phyloP scores from a whole-genome alignment of 1,140 invertebrate species.

The Chrysopa pallens region DNA sequence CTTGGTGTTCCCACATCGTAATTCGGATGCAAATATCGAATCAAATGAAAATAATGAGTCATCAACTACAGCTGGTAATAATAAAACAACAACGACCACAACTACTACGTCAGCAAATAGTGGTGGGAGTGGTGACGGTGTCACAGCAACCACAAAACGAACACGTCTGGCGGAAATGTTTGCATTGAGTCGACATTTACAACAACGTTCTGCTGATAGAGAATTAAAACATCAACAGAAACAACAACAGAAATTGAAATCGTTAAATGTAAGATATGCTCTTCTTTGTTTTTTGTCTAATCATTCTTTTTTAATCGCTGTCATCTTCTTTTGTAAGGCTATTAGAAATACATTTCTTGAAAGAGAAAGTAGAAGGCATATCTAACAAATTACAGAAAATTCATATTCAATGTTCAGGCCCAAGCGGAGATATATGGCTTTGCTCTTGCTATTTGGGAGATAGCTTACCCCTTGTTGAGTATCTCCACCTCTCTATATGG shows the following conservation, averaged over 20 bases:
- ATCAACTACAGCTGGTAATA: conserved; percentile 20
- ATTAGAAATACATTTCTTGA: too few relatives aligned
- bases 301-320: too few relatives aligned
- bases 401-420: too few relatives aligned
- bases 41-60: conserved; percentile 14
- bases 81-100: conserved; percentile 3
- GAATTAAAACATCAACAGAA: conserved; percentile 10
- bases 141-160: conserved; percentile 10
- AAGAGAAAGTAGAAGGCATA: too few relatives aligned
- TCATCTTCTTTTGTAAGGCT: too few relatives aligned
- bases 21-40: too few relatives aligned
- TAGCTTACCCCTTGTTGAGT: too few relatives aligned
- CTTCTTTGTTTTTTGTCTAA: too few relatives aligned
- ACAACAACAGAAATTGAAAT: conserved; percentile 15
- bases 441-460: too few relatives aligned
- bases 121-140: conserved; percentile 1
- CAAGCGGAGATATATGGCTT: too few relatives aligned
- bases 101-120: conserved; percentile 4
- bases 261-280: not conserved
- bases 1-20: conserved; percentile 31
- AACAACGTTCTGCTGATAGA: conserved; percentile 17
- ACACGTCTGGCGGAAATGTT: conserved; percentile 34
- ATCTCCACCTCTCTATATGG: too few relatives aligned
- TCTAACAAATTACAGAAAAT: too few relatives aligned
- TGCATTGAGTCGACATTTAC: conserved; percentile 22